Evolutionary conservation across 2,113 vertebrate species (phyloP).

Genomic region (Percopsis transmontana): DNA sequence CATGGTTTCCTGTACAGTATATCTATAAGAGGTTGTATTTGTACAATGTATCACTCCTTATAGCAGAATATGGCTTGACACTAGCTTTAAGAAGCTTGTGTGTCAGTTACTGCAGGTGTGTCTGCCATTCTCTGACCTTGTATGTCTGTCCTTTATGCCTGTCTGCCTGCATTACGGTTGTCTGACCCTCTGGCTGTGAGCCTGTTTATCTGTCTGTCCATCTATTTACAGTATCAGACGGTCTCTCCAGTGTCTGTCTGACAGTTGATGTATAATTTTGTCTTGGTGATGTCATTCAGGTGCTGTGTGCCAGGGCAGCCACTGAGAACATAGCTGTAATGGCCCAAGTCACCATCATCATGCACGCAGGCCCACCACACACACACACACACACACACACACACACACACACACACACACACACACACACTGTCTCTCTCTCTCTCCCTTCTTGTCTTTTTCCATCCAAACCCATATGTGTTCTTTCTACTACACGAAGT

Average conservation of each 20-base stretch:
- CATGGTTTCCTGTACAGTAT: no score
- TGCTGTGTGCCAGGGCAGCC: slow-evolving; percentile 59
- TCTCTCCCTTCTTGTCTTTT: no score
- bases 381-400: slow-evolving; percentile 14
- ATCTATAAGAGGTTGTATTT: no score
- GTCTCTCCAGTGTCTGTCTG: slow-evolving; percentile 54
- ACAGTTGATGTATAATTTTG: slow-evolving; percentile 65
- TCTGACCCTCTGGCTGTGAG: slow-evolving; percentile 50
- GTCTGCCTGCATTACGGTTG: slow-evolving; percentile 56
- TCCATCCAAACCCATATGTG: no score
- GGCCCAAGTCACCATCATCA: slow-evolving; percentile 44
- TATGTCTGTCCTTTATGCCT: slow-evolving; percentile 2
- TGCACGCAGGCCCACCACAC: slow-evolving; percentile 18
- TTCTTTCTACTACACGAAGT: no score
- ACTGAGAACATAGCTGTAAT: slow-evolving; percentile 3
- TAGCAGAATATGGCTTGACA: not conserved
- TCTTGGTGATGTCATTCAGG: slow-evolving; percentile 71
- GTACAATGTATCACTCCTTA: no score
- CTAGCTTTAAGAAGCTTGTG: slow-evolving; percentile 5
- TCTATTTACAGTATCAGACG: slow-evolving; percentile 72
- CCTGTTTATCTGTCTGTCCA: slow-evolving; percentile 52
- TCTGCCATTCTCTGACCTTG: slow-evolving; percentile 56
- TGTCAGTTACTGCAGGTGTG: slow-evolving; percentile 51
- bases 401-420: not conserved
- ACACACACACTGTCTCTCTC: not conserved